phyloP scores from a whole-genome alignment of 2,797 vertebrate genomes.

The Micropoecilia bifurca region DNA sequence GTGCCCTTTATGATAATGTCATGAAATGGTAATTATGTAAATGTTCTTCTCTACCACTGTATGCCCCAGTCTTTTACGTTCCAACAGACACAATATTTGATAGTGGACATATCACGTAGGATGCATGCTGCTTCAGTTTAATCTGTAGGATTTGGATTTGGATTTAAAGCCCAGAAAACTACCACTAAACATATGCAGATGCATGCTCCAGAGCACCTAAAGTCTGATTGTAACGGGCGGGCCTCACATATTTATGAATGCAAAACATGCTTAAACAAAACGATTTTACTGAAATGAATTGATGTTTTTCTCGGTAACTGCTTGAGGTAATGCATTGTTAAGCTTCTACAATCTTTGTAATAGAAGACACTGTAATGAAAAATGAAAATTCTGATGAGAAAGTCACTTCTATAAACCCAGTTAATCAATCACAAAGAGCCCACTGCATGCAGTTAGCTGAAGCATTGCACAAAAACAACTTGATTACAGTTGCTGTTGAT shows the following conservation, averaged over 20 bases:
- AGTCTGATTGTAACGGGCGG: conserved; percentile 27
- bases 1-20: conserved; percentile 33
- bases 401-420: conserved; percentile 58
- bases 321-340: conserved; percentile 58
- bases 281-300: conserved; percentile 55
- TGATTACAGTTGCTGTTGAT: conserved; percentile 63
- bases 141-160: conserved; percentile 60
- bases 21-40: conserved; percentile 49
- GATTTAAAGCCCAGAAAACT: conserved; percentile 43
- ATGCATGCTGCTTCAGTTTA: conserved; percentile 38
- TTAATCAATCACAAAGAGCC: conserved; percentile 69
- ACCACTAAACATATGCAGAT: conserved; percentile 57
- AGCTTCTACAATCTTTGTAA: conserved; percentile 53
- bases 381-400: conserved; percentile 67
- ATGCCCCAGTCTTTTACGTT: conserved; percentile 32
- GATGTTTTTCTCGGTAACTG: conserved; percentile 39
- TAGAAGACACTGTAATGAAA: conserved; percentile 63
- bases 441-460: conserved; percentile 46
- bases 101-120: conserved; percentile 42
- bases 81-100: conserved; percentile 20
- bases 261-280: conserved; percentile 48
- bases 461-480: conserved; percentile 47
- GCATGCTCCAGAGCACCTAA: conserved; percentile 42
- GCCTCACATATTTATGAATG: conserved; percentile 53
- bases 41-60: conserved; percentile 20